phyloP scores from a whole-genome alignment of 2,113 vertebrate genomes.

The Barbus barbus region DNA sequence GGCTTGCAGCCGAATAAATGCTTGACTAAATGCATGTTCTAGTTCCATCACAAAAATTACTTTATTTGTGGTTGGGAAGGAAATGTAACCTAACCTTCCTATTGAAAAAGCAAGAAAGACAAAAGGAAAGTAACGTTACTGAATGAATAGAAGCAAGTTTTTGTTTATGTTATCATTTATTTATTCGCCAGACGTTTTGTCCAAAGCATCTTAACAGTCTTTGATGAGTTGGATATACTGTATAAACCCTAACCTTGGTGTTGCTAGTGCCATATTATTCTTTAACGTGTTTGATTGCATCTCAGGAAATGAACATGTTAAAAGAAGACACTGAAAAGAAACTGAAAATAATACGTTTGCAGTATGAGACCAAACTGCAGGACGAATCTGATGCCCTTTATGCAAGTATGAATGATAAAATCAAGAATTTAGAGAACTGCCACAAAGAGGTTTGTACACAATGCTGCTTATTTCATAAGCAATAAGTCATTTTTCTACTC shows the following conservation, averaged over 20 bases:
- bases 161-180: neutral
- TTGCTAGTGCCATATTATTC: neutral
- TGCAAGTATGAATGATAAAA: conserved; percentile 56
- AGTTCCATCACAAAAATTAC: neutral
- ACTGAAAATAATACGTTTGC: conserved; percentile 62
- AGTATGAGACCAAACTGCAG: conserved; percentile 68
- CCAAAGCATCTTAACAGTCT: too few species aligned
- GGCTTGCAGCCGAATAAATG: conserved; percentile 62
- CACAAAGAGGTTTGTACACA: conserved; percentile 58
- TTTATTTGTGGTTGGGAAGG: neutral
- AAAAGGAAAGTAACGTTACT: neutral
- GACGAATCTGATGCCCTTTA: conserved; percentile 62
- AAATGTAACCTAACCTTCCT: neutral
- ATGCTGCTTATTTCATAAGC: neutral
- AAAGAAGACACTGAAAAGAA: conserved; percentile 66
- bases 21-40: conserved; percentile 40
- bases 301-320: conserved; percentile 61
- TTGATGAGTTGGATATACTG: too few species aligned
- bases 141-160: neutral
- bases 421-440: conserved; percentile 54
- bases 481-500: conserved; percentile 16
- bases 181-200: neutral
- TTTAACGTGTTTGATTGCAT: neutral
- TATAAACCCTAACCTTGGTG: too few species aligned
- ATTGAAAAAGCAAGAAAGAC: neutral